Evolutionary conservation across 2,797 vertebrate genomes (phyloP), one percentile per base, ranked within the genome.

Genomic region (Lagodon rhomboides): DNA sequence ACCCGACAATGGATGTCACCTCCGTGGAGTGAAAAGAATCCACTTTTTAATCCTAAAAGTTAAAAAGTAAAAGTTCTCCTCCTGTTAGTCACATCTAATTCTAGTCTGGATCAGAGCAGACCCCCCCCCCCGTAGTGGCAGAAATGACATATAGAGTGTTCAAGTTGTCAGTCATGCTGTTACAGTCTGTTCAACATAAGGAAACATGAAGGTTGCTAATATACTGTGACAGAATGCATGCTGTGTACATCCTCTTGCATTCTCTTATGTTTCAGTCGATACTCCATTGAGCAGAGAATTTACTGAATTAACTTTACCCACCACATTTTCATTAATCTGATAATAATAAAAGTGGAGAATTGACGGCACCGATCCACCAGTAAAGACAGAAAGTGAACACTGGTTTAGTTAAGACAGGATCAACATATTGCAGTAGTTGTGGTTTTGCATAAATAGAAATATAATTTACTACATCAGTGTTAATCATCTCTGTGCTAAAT

Each of bases 361-460:
- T 77, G 46, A n/a, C 64, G 7, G 54, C 13, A 34, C 20, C 12
- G 41, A 30, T 61, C n/a, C 44, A 51, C 27, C 6, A 55, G 60
- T 75, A 72, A 68, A 64, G 62, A 73, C 43, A 70, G 25, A 18
- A 43, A 54, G 23, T 56, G 49, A 25, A 61, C 60, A 53, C 49
- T 30, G 55, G 27, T 63, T 64, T 11, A 60, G 30, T 54, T 53
- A 46, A 64, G 1, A 46, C 56, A 62, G 27, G 59, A 66, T 72
- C 68, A 50, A 60, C 38, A 62, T 75, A 58, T 54, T 27, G 9
- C 34, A 10, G 34, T n/a, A 12, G 18, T 53, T 73, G 22, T 63
- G 22, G 16, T 38, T 25, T 53, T 17, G 43, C 65, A 63, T 77
- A 12, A 74, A 77, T 73, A 59, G 8, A 64, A 68, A 80, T 64